Percentiles rank a stretch among this genome's conserved stretches.
phyloP scores from a whole-genome alignment of 2,113 vertebrate genomes.

The Mystacornis crossleyi region DNA sequence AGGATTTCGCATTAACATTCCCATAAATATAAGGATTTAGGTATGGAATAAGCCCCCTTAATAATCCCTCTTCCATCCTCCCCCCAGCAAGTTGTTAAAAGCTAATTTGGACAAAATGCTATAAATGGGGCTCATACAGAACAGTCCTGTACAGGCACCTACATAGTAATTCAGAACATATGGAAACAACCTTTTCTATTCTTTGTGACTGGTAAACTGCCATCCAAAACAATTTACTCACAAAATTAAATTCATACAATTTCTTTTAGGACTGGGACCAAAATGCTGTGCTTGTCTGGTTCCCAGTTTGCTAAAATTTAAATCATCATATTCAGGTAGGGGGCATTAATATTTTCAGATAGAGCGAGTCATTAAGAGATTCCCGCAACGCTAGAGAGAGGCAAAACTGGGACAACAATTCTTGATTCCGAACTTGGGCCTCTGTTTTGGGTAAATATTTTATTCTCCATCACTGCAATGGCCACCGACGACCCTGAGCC shows the following conservation, averaged over 20 bases:
- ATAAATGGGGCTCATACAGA: neutral
- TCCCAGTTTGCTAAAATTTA: neutral
- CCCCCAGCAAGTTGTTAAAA: neutral
- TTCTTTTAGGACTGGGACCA: neutral
- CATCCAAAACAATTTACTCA: neutral
- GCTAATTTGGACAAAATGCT: neutral
- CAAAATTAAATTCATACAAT: neutral
- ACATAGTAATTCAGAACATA: neutral
- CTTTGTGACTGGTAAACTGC: neutral
- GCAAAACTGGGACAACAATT: neutral
- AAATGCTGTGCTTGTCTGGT: neutral
- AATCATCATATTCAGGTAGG: neutral
- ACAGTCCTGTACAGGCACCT: neutral
- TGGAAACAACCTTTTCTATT: neutral
- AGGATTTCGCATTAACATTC: neutral
- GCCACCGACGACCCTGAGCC: accelerated
- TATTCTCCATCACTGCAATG: neutral
- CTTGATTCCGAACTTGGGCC: neutral
- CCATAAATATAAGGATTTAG: neutral
- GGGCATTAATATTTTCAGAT: neutral
- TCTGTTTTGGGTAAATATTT: neutral
- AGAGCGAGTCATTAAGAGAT: neutral
- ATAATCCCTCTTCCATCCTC: neutral
- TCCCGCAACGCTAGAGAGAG: neutral
- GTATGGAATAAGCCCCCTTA: neutral